Percentiles rank a stretch among this genome's conserved stretches.
phyloP scores from a whole-genome alignment of 2,113 vertebrate species.

The Cinclus cinclus region DNA sequence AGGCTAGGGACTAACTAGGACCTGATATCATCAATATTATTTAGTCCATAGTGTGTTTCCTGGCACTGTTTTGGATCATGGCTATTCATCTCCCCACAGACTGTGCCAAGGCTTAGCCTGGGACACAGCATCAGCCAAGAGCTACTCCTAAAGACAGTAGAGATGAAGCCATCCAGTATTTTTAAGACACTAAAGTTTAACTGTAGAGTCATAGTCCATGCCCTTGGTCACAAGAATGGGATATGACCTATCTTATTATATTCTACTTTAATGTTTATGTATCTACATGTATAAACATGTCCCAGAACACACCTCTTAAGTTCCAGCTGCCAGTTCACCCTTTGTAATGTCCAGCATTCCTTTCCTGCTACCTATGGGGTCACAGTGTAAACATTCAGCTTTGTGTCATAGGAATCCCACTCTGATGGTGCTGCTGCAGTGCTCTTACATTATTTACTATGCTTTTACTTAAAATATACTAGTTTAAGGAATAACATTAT shows the following conservation, averaged over 20 bases:
- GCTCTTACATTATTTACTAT: neutral
- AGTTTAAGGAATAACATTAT: neutral
- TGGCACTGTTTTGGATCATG: neutral
- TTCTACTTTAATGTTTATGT: neutral
- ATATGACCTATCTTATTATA: neutral
- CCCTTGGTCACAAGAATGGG: accelerated
- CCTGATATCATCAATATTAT: neutral
- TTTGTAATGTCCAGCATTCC: neutral
- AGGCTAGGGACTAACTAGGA: neutral
- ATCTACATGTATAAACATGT: neutral
- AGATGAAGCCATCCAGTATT: neutral
- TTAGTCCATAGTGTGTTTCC: neutral
- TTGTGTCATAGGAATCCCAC: neutral
- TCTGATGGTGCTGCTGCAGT: neutral
- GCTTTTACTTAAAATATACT: neutral
- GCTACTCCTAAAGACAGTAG: neutral
- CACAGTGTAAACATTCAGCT: neutral
- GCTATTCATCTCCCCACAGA: neutral
- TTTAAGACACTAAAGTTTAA: neutral
- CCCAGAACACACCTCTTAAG: neutral
- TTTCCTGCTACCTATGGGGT: neutral
- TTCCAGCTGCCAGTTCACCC: neutral
- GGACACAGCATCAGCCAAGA: neutral
- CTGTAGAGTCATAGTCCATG: neutral
- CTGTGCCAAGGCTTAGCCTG: neutral